phyloP scores from a whole-genome alignment of 2,797 vertebrate genomes.

The Nannoperca australis region DNA sequence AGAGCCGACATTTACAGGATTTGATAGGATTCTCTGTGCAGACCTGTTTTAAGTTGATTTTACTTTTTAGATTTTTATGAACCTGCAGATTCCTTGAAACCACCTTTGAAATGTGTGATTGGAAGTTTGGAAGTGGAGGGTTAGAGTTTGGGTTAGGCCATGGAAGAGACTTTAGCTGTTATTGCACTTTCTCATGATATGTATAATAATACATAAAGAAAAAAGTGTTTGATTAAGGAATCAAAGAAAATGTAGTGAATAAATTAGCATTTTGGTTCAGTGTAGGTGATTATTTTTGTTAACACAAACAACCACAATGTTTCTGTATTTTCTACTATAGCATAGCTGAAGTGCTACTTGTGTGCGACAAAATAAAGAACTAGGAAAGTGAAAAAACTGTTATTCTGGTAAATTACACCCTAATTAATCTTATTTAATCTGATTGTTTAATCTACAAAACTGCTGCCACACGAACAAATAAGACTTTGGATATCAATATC shows the following conservation, averaged over 20 bases:
- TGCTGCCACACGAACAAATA: slow-evolving; percentile 43
- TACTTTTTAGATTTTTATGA: background rate
- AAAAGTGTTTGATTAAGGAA: slow-evolving; percentile 6
- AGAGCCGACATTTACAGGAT: background rate
- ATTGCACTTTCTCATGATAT: slow-evolving; percentile 63
- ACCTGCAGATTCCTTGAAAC: slow-evolving; percentile 27
- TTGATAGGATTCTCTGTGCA: background rate
- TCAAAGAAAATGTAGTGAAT: slow-evolving; percentile 7
- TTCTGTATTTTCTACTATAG: slow-evolving; percentile 7
- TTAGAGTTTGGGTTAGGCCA: background rate
- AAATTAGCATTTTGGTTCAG: slow-evolving; percentile 15
- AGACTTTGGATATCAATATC: slow-evolving; percentile 64
- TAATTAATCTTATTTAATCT: slow-evolving; percentile 1
- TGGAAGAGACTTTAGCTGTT: slow-evolving; percentile 18
- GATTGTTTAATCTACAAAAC: slow-evolving; percentile 44
- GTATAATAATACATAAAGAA: slow-evolving; percentile 36
- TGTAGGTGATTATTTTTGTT: background rate
- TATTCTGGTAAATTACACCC: background rate
- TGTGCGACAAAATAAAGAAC: slow-evolving; percentile 16
- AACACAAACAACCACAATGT: slow-evolving; percentile 31
- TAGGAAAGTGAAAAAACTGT: background rate
- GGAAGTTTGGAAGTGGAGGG: background rate
- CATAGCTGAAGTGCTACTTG: slow-evolving; percentile 16
- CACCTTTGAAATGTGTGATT: background rate
- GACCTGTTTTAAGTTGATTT: background rate